These are phyloP conservation scores for Sebastes oblongus DNA, from an alignment of 2,797 vertebrate species.

Conservation along the genomic window DNA sequence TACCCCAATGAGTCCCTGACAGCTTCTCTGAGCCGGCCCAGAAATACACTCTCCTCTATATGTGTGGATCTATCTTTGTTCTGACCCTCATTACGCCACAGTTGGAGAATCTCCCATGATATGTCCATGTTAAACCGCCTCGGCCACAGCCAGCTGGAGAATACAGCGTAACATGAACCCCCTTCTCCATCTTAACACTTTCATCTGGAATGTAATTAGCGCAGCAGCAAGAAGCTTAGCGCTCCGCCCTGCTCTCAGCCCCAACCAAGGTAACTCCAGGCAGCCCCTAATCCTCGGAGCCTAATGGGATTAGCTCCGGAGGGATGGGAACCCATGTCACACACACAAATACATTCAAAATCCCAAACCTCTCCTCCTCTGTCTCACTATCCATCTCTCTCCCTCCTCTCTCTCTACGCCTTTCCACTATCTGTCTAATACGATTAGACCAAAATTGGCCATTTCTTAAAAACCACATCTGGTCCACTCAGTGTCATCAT, in stretches of 20 bases:
- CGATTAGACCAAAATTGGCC: constrained; percentile 61
- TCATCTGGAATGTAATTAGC: constrained; percentile 84
- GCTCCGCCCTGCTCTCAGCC: constrained; percentile 60
- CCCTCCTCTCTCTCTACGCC: neutral
- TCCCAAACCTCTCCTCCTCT: constrained; percentile 39
- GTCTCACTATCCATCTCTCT: constrained; percentile 32
- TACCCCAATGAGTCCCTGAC: constrained; percentile 13
- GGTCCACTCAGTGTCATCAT: constrained; percentile 35
- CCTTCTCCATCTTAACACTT: constrained; percentile 67
- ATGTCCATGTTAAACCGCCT: constrained; percentile 42
- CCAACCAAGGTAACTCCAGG: constrained; percentile 73
- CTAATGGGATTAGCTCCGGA: constrained; percentile 82
- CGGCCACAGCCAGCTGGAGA: constrained; percentile 21
- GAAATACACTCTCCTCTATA: constrained; percentile 1
- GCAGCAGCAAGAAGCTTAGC: constrained; percentile 74
- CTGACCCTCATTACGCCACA: constrained; percentile 24
- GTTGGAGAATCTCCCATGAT: constrained; percentile 40
- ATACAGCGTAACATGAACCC: constrained; percentile 23
- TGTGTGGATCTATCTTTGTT: constrained; percentile 7
- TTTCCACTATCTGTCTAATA: constrained; percentile 54
- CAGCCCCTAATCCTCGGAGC: constrained; percentile 76
- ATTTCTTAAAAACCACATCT: constrained; percentile 59
- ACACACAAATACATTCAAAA: constrained; percentile 53
- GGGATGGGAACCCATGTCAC: constrained; percentile 76
- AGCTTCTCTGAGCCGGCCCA: neutral